Conservation (phyloP, 2,113 vertebrate genomes). For the Chloropsis cyanopogon region DNA sequence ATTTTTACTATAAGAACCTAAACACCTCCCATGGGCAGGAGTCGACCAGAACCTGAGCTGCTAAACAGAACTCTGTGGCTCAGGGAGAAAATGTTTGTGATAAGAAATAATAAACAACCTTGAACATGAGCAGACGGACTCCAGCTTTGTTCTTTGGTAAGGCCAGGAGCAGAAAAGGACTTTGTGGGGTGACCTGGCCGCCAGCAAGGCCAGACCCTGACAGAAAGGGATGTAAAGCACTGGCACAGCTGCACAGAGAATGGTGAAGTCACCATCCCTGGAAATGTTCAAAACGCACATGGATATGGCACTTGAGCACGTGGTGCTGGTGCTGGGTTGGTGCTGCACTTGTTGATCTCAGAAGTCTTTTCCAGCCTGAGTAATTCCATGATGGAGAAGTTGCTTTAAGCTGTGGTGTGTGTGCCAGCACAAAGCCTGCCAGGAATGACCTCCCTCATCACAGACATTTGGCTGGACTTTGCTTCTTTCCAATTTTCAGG, state of each 20-base stretch:
- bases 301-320: not conserved
- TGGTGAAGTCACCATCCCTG: not conserved
- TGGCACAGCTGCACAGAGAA: not conserved
- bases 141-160: too few relatives aligned
- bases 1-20: too few relatives aligned
- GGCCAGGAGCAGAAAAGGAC: too few relatives aligned
- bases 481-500: not conserved
- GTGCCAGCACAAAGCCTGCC: not conserved
- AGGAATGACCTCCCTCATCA: not conserved
- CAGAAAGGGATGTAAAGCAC: not conserved
- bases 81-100: too few relatives aligned
- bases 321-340: not conserved
- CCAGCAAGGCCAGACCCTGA: too few relatives aligned
- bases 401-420: not conserved
- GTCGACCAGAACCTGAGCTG: too few relatives aligned
- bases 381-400: not conserved
- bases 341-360: not conserved
- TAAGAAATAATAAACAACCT: too few relatives aligned
- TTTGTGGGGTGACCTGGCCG: too few relatives aligned
- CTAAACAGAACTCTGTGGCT: too few relatives aligned
- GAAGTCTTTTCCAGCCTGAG: not conserved
- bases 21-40: too few relatives aligned
- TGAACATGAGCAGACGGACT: too few relatives aligned
- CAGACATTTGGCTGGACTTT: not conserved
- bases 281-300: accelerated